A percentile compares a stretch with the other conserved stretches of the same genome.
phyloP scores from a whole-genome alignment of 2,113 vertebrate genomes.

The Catharus bicknelli region DNA sequence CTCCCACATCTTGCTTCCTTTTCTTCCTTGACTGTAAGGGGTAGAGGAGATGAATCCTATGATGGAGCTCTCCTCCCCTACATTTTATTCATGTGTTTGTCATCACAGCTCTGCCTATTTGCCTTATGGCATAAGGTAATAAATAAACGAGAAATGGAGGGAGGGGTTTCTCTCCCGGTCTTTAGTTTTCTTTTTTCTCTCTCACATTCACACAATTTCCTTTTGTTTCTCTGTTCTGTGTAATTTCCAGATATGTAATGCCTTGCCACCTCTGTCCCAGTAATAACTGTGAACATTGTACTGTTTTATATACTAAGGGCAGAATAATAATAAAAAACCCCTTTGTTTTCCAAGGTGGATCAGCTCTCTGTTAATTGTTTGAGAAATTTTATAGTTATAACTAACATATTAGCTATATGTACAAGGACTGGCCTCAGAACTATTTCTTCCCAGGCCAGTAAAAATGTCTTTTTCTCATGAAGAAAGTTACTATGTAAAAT shows the following conservation, averaged over 20 bases:
- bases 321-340: background rate
- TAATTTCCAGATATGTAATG: background rate
- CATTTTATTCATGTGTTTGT: background rate
- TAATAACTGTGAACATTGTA: background rate
- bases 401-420: background rate
- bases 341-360: background rate
- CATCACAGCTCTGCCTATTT: fast-evolving
- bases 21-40: background rate
- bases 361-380: background rate
- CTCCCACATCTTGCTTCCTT: background rate
- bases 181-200: background rate
- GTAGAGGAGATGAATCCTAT: background rate
- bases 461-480: background rate
- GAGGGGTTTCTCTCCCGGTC: background rate
- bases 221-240: background rate
- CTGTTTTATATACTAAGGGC: background rate
- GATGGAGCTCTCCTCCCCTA: background rate
- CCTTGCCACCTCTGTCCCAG: background rate
- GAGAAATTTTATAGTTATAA: background rate
- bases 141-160: background rate
- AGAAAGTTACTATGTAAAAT: background rate
- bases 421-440: background rate
- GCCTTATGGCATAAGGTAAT: background rate
- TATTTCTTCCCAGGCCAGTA: background rate
- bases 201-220: background rate